phyloP scores from a whole-genome alignment of 2,113 vertebrate species.

The Grantiella picta region DNA sequence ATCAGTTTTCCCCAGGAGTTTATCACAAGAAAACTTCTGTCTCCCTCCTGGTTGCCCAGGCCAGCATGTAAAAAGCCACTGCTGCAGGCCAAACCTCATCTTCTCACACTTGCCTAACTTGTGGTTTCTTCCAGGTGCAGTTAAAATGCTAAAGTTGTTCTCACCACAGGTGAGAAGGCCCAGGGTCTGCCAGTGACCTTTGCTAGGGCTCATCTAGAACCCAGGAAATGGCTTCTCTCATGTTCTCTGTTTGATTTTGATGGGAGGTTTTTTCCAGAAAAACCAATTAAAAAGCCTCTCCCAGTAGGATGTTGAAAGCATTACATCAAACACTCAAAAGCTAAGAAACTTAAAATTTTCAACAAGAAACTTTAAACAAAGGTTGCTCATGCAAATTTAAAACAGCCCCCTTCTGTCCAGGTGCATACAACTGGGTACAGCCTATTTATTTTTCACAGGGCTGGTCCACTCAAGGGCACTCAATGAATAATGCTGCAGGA shows the following conservation, averaged over 20 bases:
- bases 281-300: neutral
- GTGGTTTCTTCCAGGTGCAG: neutral
- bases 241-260: neutral
- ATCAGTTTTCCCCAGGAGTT: neutral
- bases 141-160: neutral
- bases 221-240: neutral
- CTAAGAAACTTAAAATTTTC: neutral
- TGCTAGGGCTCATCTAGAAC: neutral
- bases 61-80: neutral
- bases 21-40: neutral
- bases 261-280: neutral
- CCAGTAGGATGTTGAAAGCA: neutral
- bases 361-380: neutral
- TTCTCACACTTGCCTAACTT: neutral
- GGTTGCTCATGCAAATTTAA: neutral
- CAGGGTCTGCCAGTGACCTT: neutral
- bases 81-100: neutral
- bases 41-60: neutral
- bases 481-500: neutral
- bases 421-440: neutral
- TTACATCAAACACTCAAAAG: neutral
- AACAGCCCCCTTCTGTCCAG: neutral
- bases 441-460: constrained; percentile 36
- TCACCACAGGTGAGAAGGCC: neutral
- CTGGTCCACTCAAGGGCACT: neutral